phyloP scores from a whole-genome alignment of 2,797 vertebrate genomes.

The Falco cherrug region DNA sequence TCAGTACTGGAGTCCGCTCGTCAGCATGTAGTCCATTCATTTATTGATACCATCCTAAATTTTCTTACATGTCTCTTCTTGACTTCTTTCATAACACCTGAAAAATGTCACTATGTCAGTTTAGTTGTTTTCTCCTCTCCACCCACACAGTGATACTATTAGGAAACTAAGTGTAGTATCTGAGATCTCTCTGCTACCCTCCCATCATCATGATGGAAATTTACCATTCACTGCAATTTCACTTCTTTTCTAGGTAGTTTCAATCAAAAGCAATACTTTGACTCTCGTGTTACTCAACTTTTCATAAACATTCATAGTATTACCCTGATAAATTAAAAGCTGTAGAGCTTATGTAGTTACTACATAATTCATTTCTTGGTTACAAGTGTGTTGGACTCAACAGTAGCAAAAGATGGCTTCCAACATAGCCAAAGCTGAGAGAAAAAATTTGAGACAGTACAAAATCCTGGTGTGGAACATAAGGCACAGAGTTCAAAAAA shows the following conservation, averaged over 20 bases:
- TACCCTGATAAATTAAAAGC: not conserved
- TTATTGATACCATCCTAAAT: not conserved
- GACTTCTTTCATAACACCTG: not conserved
- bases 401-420: not conserved
- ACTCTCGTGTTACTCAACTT: not conserved
- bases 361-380: not conserved
- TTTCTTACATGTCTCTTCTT: not conserved
- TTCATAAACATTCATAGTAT: not conserved
- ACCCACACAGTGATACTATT: not conserved
- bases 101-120: not conserved
- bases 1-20: not conserved
- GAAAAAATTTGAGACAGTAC: not conserved
- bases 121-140: not conserved
- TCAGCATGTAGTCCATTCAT: not conserved
- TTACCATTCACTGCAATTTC: not conserved
- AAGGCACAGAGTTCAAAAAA: not conserved
- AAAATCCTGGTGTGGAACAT: not conserved
- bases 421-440: not conserved
- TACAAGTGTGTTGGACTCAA: not conserved
- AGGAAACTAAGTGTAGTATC: not conserved
- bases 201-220: not conserved
- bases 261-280: not conserved
- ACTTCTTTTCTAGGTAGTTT: not conserved
- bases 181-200: not conserved
- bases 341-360: not conserved